Evolutionary conservation across 2,113 vertebrate species (phyloP).

Genomic region (Crotalus helleri): DNA sequence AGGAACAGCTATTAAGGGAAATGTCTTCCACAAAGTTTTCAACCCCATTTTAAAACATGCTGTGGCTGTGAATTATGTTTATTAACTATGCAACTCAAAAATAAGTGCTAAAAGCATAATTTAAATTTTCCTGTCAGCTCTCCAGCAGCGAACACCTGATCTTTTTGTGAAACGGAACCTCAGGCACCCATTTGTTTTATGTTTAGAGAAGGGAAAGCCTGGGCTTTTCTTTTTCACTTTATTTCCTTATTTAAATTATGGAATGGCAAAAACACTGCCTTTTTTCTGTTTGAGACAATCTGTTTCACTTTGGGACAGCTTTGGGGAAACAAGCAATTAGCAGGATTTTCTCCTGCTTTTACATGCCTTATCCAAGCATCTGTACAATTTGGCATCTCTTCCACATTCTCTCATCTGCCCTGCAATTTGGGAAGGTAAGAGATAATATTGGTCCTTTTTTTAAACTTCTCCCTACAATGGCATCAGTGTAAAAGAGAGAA

Average conservation of each 20-base stretch:
- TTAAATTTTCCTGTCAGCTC: neutral
- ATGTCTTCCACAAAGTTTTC: neutral
- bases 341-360: neutral
- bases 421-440: neutral
- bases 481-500: neutral
- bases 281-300: neutral
- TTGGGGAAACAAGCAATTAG: neutral
- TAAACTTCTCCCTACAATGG: neutral
- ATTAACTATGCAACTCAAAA: neutral
- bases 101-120: neutral
- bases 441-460: neutral
- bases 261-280: neutral
- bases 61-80: neutral
- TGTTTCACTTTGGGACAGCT: neutral
- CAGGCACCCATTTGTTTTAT: neutral
- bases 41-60: neutral
- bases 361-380: neutral
- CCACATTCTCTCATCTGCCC: neutral
- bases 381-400: neutral
- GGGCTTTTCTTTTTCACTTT: neutral
- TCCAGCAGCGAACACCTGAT: neutral
- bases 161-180: neutral
- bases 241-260: neutral
- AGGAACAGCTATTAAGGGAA: neutral
- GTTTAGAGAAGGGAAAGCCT: neutral